Evolutionary conservation across 2,113 vertebrate species (phyloP).

Genomic region (Coptodon bakossiorum): DNA sequence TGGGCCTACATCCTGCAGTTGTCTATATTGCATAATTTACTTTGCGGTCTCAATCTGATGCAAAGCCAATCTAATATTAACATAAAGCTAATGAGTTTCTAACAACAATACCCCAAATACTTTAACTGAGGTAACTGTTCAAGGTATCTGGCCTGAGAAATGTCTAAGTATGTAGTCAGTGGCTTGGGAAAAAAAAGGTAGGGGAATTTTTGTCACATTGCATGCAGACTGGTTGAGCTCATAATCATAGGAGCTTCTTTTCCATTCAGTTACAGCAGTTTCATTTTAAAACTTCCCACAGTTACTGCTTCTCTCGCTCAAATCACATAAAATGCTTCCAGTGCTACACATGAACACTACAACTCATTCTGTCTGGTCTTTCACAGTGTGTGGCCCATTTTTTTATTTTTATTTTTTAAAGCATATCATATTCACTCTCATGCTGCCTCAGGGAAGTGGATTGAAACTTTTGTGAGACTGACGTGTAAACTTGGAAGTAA

Average conservation of each 20-base stretch:
- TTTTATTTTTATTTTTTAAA: neutral
- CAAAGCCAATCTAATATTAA: neutral
- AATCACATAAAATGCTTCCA: neutral
- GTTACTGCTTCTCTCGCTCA: neutral
- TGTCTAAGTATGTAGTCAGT: neutral
- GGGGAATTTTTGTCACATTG: neutral
- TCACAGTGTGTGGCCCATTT: neutral
- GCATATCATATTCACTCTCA: neutral
- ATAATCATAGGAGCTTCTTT: neutral
- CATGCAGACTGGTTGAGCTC: neutral
- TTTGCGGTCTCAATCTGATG: neutral
- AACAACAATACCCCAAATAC: neutral
- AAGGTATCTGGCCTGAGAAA: neutral
- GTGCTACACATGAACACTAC: neutral
- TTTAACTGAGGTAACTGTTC: neutral
- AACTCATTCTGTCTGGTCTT: neutral
- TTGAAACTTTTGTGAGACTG: slow-evolving; percentile 29
- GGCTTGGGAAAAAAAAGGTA: neutral
- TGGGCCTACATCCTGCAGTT: neutral
- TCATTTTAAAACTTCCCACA: neutral
- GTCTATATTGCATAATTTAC: neutral
- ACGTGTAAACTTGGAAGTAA: neutral
- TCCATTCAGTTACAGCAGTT: neutral
- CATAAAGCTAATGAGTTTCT: neutral
- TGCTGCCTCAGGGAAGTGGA: neutral